Conservation (phyloP, 2,888 invertebrate species). For the Allophyes oxyacanthae region DNA sequence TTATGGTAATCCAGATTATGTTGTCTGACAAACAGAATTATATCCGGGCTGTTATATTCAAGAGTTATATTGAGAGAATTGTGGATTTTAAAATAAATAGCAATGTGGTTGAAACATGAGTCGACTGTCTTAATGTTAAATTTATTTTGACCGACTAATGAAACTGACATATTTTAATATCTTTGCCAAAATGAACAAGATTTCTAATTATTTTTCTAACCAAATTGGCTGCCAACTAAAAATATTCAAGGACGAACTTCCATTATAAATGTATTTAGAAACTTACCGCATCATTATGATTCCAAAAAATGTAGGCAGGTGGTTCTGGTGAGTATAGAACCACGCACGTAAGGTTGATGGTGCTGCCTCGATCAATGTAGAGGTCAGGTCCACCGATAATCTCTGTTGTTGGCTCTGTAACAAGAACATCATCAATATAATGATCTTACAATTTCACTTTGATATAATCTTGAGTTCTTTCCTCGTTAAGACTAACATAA, state of each 20-base stretch:
- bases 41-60: conserved; percentile 54
- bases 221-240: no score
- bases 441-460: background rate
- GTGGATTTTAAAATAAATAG: conserved; percentile 15
- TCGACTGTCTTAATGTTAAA: no score
- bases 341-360: conserved; percentile 97
- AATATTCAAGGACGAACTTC: no score
- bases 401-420: conserved; percentile 97
- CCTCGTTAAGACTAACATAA: background rate
- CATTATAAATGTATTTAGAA: background rate
- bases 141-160: background rate
- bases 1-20: conserved; percentile 52
- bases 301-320: conserved; percentile 98
- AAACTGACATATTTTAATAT: background rate
- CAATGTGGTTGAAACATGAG: background rate
- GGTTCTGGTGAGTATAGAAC: conserved; percentile 97
- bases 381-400: conserved; percentile 97
- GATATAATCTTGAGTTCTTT: background rate
- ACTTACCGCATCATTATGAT: conserved; percentile 97
- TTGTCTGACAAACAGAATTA: conserved; percentile 40
- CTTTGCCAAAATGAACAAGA: no score
- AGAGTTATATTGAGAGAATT: conserved; percentile 8
- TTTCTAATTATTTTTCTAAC: no score
- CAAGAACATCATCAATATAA: conserved; percentile 48
- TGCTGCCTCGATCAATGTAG: conserved; percentile 97